These are phyloP conservation scores for Anisognathus igniventris DNA, from an alignment of 2,797 vertebrate genomes.

Conservation along the genomic window DNA sequence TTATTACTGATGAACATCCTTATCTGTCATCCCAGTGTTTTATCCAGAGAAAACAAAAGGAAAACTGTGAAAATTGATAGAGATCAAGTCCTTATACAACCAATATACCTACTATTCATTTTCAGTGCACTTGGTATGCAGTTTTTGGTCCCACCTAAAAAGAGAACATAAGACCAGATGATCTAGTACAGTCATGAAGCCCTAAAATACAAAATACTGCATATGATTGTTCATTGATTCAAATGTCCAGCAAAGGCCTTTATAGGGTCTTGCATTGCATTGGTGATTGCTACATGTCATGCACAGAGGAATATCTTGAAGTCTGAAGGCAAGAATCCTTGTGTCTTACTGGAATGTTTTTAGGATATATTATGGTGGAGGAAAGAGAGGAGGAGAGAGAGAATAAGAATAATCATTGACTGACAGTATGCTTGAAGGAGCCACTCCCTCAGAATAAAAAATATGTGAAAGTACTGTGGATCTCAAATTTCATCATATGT, in stretches of 20 bases:
- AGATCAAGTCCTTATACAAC: not conserved
- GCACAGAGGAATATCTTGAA: not conserved
- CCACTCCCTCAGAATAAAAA: not conserved
- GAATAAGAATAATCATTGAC: not conserved
- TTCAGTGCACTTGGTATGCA: not conserved
- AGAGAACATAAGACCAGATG: not conserved
- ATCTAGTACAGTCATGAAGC: not conserved
- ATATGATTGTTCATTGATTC: not conserved
- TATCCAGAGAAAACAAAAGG: not conserved
- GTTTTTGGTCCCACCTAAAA: not conserved
- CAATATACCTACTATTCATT: not conserved
- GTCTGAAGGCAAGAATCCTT: not conserved
- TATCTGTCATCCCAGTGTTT: not conserved
- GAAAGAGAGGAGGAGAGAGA: not conserved
- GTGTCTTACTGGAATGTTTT: not conserved
- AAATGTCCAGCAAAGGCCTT: not conserved
- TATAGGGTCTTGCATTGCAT: not conserved
- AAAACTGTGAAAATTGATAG: not conserved
- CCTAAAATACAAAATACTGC: not conserved
- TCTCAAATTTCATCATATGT: not conserved
- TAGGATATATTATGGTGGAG: fast-evolving
- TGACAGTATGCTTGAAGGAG: not conserved
- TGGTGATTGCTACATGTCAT: not conserved
- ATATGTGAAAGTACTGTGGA: not conserved
- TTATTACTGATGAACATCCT: not conserved